These are phyloP conservation scores for Macrostomum lignano DNA, from an alignment of 1,140 invertebrate species.

Conservation along the genomic window DNA sequence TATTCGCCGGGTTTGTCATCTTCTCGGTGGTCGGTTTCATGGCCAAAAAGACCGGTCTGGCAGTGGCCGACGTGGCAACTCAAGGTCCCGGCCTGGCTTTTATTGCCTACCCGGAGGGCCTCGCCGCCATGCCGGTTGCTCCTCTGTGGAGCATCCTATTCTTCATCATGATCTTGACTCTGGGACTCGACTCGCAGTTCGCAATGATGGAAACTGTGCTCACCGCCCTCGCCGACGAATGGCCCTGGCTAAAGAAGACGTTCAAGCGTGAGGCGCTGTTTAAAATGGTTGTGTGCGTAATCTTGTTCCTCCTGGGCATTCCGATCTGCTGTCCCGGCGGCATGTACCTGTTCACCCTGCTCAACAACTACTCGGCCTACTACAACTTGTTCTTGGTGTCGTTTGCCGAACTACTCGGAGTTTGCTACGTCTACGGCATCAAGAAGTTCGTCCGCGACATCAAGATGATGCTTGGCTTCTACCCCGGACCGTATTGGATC, in stretches of 20 bases:
- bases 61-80: not conserved
- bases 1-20: slow-evolving; percentile 65
- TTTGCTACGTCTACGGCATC: slow-evolving; percentile 73
- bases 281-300: not conserved
- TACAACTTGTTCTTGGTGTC: slow-evolving; percentile 89
- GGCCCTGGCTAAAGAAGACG: not conserved
- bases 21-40: slow-evolving; percentile 89
- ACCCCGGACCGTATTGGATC: slow-evolving; percentile 40
- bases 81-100: slow-evolving; percentile 30
- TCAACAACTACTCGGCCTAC: slow-evolving; percentile 75
- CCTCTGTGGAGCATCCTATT: slow-evolving; percentile 54
- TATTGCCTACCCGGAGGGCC: slow-evolving; percentile 55
- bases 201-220: slow-evolving; percentile 2
- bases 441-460: slow-evolving; percentile 41
- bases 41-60: slow-evolving; percentile 31
- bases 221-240: not conserved
- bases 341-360: slow-evolving; percentile 72
- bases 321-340: slow-evolving; percentile 32
- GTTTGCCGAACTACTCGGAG: slow-evolving; percentile 71
- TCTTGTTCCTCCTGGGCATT: not conserved
- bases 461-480: slow-evolving; percentile 50
- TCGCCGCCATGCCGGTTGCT: slow-evolving; percentile 44
- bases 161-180: slow-evolving; percentile 36
- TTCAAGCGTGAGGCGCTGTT: not conserved
- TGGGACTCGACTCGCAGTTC: slow-evolving; percentile 19